A percentile compares a stretch with the other conserved stretches of the same genome.
Evolutionary conservation across 1,140 invertebrate species (phyloP).

Genomic region (Gonatopus flavifemur): DNA sequence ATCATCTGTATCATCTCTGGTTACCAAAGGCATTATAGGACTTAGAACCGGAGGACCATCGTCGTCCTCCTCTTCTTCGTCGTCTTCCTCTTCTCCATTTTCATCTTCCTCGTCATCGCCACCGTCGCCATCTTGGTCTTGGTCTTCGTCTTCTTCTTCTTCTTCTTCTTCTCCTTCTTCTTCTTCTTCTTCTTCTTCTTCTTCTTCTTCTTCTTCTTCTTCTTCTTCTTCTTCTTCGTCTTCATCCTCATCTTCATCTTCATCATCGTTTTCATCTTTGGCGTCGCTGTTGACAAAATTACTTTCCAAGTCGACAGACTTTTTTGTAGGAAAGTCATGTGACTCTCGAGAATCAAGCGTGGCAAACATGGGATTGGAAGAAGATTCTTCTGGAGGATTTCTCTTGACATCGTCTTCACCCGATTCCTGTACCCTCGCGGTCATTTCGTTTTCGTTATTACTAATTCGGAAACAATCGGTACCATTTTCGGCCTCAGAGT

Average conservation of each 20-base stretch:
- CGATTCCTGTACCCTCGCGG: conserved; percentile 6
- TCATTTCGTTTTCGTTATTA: conserved; percentile 18
- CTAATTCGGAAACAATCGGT: conserved; percentile 4
- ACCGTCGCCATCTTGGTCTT: conserved; percentile 3
- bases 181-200: not conserved
- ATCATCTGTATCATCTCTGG: conserved; percentile 13
- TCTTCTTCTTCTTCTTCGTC: conserved; percentile 21
- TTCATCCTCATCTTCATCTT: conserved; percentile 20
- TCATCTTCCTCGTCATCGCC: not conserved
- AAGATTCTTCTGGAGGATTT: too few species aligned
- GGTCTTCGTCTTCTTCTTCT: conserved; percentile 5
- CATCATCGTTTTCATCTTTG: conserved; percentile 12
- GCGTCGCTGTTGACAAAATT: not conserved
- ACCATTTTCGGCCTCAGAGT: not conserved
- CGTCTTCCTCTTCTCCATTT: not conserved
- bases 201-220: conserved; percentile 3
- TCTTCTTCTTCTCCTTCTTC: conserved; percentile 8
- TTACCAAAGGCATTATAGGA: conserved; percentile 45
- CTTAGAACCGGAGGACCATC: conserved; percentile 52
- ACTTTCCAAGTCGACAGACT: too few species aligned
- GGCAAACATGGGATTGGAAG: too few species aligned
- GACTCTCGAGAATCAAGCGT: too few species aligned
- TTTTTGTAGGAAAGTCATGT: too few species aligned
- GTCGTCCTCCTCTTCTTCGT: conserved; percentile 32
- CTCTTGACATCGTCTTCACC: conserved; percentile 3